Conservation (phyloP, 2,888 invertebrate genomes). For the Tyria jacobaeae region DNA sequence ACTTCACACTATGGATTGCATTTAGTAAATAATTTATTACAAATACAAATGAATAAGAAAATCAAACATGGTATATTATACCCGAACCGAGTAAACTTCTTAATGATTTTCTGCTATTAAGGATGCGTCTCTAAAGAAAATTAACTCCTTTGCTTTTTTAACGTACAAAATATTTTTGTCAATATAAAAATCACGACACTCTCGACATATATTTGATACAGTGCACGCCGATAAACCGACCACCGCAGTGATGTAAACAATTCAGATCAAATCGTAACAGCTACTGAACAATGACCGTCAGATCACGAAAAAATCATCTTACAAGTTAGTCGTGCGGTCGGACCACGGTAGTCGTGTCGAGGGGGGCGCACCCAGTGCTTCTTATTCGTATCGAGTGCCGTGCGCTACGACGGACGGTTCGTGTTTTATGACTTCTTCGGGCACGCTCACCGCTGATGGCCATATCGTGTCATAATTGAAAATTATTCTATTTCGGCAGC, state of each 20-base stretch:
- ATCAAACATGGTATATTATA: no score
- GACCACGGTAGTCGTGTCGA: slow-evolving; percentile 77
- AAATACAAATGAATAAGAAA: no score
- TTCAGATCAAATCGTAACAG: slow-evolving; percentile 80
- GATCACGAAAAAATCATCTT: slow-evolving; percentile 86
- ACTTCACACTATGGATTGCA: no score
- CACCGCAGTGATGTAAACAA: slow-evolving; percentile 73
- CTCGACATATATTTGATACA: slow-evolving; percentile 5
- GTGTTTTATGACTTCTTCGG: slow-evolving; percentile 43
- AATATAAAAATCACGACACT: slow-evolving; percentile 44
- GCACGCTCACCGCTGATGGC: slow-evolving; percentile 40
- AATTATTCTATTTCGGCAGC: slow-evolving; percentile 34
- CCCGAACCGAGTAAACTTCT: background rate
- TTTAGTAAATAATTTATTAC: no score
- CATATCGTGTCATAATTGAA: slow-evolving; percentile 28
- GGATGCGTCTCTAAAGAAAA: background rate
- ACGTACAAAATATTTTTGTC: slow-evolving; percentile 40
- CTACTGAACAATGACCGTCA: slow-evolving; percentile 83
- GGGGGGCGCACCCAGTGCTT: slow-evolving; percentile 35
- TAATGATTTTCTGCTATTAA: background rate
- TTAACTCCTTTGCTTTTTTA: no score
- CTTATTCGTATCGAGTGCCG: slow-evolving; percentile 32
- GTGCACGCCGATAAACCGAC: slow-evolving; percentile 43
- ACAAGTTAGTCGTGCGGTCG: slow-evolving; percentile 80
- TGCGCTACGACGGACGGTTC: slow-evolving; percentile 27